These are phyloP conservation scores for Rhinolophus ferrumequinum DNA, from an alignment of 2,113 vertebrate genomes.

Conservation along the genomic window DNA sequence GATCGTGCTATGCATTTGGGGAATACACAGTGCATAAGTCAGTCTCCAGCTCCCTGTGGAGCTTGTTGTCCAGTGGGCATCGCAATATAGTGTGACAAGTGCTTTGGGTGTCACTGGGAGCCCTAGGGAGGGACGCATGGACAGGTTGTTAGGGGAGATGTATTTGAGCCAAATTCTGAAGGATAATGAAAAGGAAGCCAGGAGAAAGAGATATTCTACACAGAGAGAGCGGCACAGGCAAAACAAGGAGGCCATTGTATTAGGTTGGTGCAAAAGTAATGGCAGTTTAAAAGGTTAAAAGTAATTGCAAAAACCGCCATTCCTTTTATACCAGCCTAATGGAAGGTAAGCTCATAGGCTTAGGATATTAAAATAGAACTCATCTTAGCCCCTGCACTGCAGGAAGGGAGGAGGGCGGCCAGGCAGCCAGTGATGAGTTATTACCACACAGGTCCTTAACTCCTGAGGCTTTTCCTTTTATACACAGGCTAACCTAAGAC, in stretches of 20 bases:
- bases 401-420: background rate
- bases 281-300: too few species aligned
- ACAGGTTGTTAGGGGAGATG: background rate
- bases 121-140: background rate
- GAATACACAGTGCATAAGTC: too few species aligned
- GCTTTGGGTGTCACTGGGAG: background rate
- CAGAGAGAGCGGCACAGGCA: background rate
- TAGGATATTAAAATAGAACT: background rate
- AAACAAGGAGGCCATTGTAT: background rate
- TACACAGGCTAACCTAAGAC: background rate
- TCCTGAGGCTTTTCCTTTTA: background rate
- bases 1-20: background rate
- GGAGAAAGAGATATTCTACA: background rate
- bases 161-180: background rate
- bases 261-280: too few species aligned
- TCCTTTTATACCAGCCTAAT: too few species aligned
- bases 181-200: background rate
- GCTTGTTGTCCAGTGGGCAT: background rate
- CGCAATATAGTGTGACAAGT: background rate
- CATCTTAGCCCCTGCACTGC: background rate
- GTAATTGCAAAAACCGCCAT: too few species aligned
- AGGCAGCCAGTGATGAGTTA: background rate
- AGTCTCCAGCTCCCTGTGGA: background rate
- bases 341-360: background rate
- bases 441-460: background rate